These are phyloP conservation scores for Sitta carolinensis DNA, from an alignment of 2,797 vertebrate species.

Conservation along the genomic window DNA sequence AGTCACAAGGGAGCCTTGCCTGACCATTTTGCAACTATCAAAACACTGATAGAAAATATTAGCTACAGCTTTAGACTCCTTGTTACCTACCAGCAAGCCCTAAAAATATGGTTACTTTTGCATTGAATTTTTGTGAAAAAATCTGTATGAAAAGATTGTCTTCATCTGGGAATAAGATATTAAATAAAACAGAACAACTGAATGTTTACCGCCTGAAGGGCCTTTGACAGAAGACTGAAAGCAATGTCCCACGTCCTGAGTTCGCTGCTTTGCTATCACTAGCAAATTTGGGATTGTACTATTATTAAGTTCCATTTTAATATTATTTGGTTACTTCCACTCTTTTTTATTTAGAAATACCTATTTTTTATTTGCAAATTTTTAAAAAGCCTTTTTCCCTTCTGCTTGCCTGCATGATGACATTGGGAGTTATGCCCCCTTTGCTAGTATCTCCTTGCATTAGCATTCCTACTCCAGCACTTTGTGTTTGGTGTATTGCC, in stretches of 20 bases:
- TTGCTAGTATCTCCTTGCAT: background rate
- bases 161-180: background rate
- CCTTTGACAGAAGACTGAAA: background rate
- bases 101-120: background rate
- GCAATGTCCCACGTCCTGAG: background rate
- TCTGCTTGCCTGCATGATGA: background rate
- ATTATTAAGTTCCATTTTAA: background rate
- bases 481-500: background rate
- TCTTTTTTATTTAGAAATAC: background rate
- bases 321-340: background rate
- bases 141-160: background rate
- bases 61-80: background rate
- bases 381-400: background rate
- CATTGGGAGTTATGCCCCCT: background rate
- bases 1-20: background rate
- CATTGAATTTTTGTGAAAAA: background rate
- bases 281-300: background rate
- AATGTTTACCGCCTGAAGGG: background rate
- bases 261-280: background rate
- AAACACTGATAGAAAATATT: background rate
- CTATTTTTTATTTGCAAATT: background rate
- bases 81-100: background rate
- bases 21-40: background rate
- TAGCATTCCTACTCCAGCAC: background rate
- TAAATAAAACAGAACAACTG: background rate